Evolutionary conservation across 2,888 invertebrate species (phyloP), one percentile per base, ranked within the genome.

Genomic region (Hirudinaria manillensis): DNA sequence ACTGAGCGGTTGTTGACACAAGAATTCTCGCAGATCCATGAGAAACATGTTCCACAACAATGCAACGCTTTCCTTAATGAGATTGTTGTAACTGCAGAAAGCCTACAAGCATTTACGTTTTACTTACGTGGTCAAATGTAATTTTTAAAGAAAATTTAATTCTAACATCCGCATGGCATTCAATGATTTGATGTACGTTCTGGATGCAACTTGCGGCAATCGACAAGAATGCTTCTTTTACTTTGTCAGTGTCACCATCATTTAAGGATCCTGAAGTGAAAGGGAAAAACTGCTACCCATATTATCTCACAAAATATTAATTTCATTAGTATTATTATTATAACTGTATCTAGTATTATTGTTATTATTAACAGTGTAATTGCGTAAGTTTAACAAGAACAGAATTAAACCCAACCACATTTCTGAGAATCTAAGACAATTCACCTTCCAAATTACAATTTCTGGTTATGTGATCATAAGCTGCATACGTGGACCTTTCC

Each of bases 121-220:
- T 27, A 7, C 53, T 19, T n/a, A 29, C 34, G 29, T 29, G 13
- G 13, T 29, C 34, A 68, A 68, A 45, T 45, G 13, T 45, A 45
- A 45, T 45, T 45, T 45, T 45, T 19, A 1, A 68, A 34, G 21
- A 21, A 13, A 53, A 53, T 13, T 19, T 36, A 34, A 10, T 34
- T 24, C 3, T 55, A 32, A 73, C 73, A 29, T 73, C 73, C n/a
- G 36, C 73, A 38, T 73, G 73, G 38, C 34, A 73, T 10, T 38
- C 19, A 34, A 19, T 65, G 34, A 65, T 73, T 38, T 73, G 61
- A 27, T 73, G 56, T 21, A 16, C 3, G 13, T 24, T 65, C 19
- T 34, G 34, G 36, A 73, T 65, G 65, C 73, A 73, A 19, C 27
- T 36, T 34, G 61, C 29, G 7, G 73, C 73, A 51, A 73, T 36